Percentiles rank a stretch among this genome's conserved stretches.
Conservation (phyloP, 1,140 invertebrate genomes). For the Doryteuthis pealeii region DNA sequence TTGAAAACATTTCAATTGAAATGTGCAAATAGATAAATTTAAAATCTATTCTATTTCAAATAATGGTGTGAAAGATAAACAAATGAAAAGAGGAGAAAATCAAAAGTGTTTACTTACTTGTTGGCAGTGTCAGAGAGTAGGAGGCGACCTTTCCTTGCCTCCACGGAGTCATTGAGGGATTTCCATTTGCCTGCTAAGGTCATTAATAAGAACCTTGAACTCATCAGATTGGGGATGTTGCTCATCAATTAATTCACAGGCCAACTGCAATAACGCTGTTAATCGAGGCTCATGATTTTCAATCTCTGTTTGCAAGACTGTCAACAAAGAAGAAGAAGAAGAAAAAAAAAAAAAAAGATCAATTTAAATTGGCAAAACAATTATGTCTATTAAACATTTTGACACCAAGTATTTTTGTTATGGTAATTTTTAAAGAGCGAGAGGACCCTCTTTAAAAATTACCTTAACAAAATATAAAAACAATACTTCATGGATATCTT, state of each 20-base stretch:
- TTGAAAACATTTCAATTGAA: too few relatives aligned
- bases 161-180: slow-evolving; percentile 82
- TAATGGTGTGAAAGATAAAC: not conserved
- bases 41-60: too few relatives aligned
- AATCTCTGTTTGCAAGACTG: slow-evolving; percentile 92
- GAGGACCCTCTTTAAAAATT: too few relatives aligned
- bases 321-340: slow-evolving; percentile 34
- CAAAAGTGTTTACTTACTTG: slow-evolving; percentile 58
- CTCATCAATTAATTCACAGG: slow-evolving; percentile 92
- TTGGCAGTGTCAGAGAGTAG: slow-evolving; percentile 73
- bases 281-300: slow-evolving; percentile 98
- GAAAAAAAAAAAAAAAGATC: not conserved
- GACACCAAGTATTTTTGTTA: too few relatives aligned
- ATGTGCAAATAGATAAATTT: too few relatives aligned
- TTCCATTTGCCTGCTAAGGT: slow-evolving; percentile 88
- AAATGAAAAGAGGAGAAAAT: not conserved
- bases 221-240: slow-evolving; percentile 88
- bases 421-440: too few relatives aligned
- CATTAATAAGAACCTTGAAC: slow-evolving; percentile 84
- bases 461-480: too few relatives aligned
- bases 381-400: not conserved
- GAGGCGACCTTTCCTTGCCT: slow-evolving; percentile 70
- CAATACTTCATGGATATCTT: too few relatives aligned
- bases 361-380: not conserved
- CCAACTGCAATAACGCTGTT: slow-evolving; percentile 81